Evolutionary conservation across 2,113 vertebrate genomes (phyloP).

Genomic region (Tinamus guttatus): DNA sequence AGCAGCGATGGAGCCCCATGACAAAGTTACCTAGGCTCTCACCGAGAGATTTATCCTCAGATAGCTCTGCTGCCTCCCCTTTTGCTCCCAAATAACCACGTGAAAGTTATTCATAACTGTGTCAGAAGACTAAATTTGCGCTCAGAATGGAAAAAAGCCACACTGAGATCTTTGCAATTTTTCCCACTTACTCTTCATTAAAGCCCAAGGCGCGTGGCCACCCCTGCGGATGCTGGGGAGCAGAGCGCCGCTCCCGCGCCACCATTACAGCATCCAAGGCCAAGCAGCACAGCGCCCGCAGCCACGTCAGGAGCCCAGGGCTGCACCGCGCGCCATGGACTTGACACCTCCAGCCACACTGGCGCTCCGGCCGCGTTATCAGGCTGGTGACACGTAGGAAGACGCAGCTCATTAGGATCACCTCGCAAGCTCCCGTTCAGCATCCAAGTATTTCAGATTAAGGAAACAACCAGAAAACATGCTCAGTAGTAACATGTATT

Average conservation of each 20-base stretch:
- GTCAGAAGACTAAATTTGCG: background rate
- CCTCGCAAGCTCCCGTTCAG: background rate
- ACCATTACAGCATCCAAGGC: too few relatives aligned
- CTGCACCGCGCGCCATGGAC: background rate
- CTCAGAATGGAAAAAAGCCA: background rate
- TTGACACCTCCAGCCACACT: too few relatives aligned
- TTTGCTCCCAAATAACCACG: background rate
- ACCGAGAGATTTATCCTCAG: too few relatives aligned
- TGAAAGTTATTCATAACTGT: background rate
- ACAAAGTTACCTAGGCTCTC: background rate
- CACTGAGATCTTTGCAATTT: background rate
- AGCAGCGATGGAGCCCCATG: background rate
- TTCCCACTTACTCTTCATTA: background rate
- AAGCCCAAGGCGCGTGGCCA: background rate
- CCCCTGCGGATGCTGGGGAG: background rate
- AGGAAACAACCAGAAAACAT: background rate
- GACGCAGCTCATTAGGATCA: background rate
- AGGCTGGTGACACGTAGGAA: background rate
- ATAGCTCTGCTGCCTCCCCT: background rate
- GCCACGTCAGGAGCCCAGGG: background rate
- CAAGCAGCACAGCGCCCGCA: background rate
- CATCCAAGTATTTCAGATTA: background rate
- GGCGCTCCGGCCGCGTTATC: too few relatives aligned
- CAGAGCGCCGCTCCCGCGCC: background rate
- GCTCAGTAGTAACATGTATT: background rate